These are phyloP conservation scores for Caenorhabditis brenneri DNA, from an alignment of 1,140 invertebrate genomes.

Conservation along the genomic window DNA sequence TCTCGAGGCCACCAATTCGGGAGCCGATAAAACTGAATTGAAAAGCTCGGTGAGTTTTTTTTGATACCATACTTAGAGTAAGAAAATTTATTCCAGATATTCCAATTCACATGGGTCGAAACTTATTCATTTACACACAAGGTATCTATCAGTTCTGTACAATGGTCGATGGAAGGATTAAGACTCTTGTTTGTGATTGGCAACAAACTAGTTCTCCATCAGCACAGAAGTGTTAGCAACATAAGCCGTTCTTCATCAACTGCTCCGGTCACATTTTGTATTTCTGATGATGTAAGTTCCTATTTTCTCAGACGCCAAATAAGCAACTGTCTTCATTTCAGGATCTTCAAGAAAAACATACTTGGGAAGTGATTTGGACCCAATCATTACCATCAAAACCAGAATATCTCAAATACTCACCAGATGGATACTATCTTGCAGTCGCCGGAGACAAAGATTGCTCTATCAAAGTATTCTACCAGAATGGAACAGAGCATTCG, in stretches of 20 bases:
- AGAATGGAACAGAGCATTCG: slow-evolving; percentile 71
- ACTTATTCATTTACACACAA: slow-evolving; percentile 87
- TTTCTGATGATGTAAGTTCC: slow-evolving; percentile 61
- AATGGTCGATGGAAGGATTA: slow-evolving; percentile 91
- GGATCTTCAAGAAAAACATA: slow-evolving; percentile 42
- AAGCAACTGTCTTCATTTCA: no score
- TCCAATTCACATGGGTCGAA: slow-evolving; percentile 96
- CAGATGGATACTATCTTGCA: slow-evolving; percentile 94
- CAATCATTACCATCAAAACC: slow-evolving; percentile 59
- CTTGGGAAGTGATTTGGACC: slow-evolving; percentile 73
- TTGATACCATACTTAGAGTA: neutral
- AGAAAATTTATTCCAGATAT: slow-evolving; percentile 76
- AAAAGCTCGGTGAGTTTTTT: slow-evolving; percentile 6
- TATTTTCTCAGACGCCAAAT: neutral
- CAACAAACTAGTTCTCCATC: slow-evolving; percentile 88
- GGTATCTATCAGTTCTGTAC: slow-evolving; percentile 85
- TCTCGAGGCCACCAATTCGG: slow-evolving; percentile 86
- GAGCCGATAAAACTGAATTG: slow-evolving; percentile 21
- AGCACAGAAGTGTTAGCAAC: slow-evolving; percentile 73
- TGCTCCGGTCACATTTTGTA: slow-evolving; percentile 62
- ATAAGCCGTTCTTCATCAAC: neutral
- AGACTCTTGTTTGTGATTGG: slow-evolving; percentile 85
- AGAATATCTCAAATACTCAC: slow-evolving; percentile 81
- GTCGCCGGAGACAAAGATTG: slow-evolving; percentile 92
- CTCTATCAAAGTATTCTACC: slow-evolving; percentile 98